These are phyloP conservation scores for Bolinopsis microptera DNA, from an alignment of 37 sponge, comb jelly and placozoan species.

Conservation along the genomic window DNA sequence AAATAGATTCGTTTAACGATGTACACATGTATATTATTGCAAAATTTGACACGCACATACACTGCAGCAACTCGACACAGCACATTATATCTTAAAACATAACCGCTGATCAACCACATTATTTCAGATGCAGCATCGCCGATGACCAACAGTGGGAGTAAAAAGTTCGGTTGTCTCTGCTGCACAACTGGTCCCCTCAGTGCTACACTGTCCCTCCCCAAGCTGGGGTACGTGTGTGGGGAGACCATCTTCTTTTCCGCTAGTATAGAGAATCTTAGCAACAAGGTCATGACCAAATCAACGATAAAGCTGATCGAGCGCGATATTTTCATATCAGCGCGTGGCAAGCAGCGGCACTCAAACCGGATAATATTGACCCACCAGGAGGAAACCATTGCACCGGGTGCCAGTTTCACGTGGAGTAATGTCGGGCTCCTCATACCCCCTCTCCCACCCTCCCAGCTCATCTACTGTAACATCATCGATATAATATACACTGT, in stretches of 20 bases:
- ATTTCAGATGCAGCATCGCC: background rate
- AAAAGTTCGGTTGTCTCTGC: background rate
- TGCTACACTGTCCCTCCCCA: constrained; percentile 1
- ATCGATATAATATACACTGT: background rate
- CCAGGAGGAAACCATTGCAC: background rate
- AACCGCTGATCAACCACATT: no score
- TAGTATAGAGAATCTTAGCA: background rate
- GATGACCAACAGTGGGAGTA: background rate
- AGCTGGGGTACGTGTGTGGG: background rate
- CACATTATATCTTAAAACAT: no score
- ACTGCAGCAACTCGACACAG: no score
- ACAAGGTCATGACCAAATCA: constrained; percentile 5
- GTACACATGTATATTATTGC: no score
- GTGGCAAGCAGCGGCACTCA: background rate
- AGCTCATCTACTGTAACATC: constrained; percentile 8
- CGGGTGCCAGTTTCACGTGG: background rate
- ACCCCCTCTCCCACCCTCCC: background rate
- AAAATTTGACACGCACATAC: no score
- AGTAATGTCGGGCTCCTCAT: background rate
- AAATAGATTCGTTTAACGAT: no score
- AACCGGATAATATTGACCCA: background rate
- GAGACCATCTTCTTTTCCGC: constrained; percentile 9
- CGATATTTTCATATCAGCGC: background rate
- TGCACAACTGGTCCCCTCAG: background rate
- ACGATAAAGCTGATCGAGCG: background rate